Evolutionary conservation across 1,140 invertebrate genomes (phyloP).

Genomic region (Paraescarpia echinospica): DNA sequence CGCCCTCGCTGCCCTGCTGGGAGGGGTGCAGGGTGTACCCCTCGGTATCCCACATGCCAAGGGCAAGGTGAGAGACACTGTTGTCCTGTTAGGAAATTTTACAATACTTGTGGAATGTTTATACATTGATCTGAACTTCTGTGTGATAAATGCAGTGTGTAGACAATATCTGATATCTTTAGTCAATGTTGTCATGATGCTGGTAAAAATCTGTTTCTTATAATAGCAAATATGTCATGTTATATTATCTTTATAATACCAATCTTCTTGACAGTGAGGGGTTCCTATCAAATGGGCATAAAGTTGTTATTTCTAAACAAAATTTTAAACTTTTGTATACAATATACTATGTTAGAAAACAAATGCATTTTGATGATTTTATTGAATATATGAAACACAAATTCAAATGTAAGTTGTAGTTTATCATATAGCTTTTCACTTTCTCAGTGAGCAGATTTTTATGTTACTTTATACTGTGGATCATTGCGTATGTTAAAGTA

Average conservation of each 20-base stretch:
- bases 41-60: slow-evolving; percentile 93
- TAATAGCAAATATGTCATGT: neutral
- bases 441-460: neutral
- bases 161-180: too few relatives aligned
- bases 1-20: slow-evolving; percentile 88
- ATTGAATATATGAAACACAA: neutral
- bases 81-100: neutral
- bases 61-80: slow-evolving; percentile 72
- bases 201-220: neutral
- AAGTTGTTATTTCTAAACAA: too few relatives aligned
- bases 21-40: slow-evolving; percentile 85
- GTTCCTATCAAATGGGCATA: too few relatives aligned
- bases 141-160: neutral
- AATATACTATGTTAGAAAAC: too few relatives aligned
- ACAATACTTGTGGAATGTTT: neutral
- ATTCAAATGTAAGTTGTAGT: neutral
- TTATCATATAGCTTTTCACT: neutral
- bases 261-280: too few relatives aligned
- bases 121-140: neutral
- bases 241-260: neutral
- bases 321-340: too few relatives aligned
- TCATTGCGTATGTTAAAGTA: neutral
- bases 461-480: neutral
- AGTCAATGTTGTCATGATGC: neutral
- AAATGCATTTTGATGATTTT: too few relatives aligned